These are phyloP conservation scores for Heliconius hewitsoni DNA, from an alignment of 1,140 invertebrate species.

Conservation along the genomic window DNA sequence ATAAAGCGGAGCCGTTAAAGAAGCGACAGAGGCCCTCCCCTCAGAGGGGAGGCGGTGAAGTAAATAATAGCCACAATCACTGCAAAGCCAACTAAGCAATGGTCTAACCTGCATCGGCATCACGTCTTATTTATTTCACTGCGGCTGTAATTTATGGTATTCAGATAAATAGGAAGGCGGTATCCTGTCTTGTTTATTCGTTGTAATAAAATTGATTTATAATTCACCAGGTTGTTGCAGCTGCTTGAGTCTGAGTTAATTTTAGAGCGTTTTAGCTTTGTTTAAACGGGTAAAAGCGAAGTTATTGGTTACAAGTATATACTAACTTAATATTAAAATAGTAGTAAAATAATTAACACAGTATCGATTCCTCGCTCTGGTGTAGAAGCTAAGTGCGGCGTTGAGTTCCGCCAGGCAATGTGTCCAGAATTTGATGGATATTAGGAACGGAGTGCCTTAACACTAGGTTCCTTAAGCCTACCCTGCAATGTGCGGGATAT, in stretches of 20 bases:
- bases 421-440: too few relatives aligned
- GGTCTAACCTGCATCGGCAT: slow-evolving; percentile 42
- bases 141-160: slow-evolving; percentile 31
- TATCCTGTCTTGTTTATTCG: slow-evolving; percentile 15
- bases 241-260: neutral
- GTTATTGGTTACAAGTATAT: neutral
- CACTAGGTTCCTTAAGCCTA: too few relatives aligned
- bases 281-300: neutral
- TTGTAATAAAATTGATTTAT: slow-evolving; percentile 13
- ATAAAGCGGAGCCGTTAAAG: slow-evolving; percentile 59
- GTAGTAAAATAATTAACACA: neutral
- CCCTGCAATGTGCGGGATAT: too few relatives aligned
- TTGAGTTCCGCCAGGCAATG: too few relatives aligned
- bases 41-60: slow-evolving; percentile 60
- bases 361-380: too few relatives aligned
- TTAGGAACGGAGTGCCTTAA: too few relatives aligned
- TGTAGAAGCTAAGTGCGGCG: too few relatives aligned
- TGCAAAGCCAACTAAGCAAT: slow-evolving; percentile 68
- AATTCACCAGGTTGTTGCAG: neutral
- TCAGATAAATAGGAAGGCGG: slow-evolving; percentile 25
- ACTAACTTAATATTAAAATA: neutral
- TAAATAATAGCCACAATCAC: slow-evolving; percentile 76
- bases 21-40: slow-evolving; percentile 45
- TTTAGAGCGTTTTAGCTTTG: neutral
- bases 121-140: slow-evolving; percentile 35